These are phyloP conservation scores for Melanostigma gelatinosum DNA, from an alignment of 2,113 vertebrate species.

Conservation along the genomic window DNA sequence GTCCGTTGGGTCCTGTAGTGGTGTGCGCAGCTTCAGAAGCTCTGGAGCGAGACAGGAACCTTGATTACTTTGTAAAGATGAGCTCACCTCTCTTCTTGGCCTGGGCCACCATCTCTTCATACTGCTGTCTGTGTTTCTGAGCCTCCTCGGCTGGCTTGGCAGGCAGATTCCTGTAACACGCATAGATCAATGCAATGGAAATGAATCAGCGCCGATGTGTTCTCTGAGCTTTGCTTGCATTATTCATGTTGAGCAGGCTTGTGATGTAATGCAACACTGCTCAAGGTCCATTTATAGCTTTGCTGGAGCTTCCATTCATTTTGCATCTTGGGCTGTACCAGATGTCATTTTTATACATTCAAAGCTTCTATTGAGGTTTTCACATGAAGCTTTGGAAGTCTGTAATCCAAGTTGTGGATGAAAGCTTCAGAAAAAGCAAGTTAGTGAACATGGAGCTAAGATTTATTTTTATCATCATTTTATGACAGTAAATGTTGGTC, in stretches of 20 bases:
- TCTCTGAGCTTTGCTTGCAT: constrained; percentile 46
- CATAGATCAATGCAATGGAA: constrained; percentile 11
- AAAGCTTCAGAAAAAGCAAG: not conserved
- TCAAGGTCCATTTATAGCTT: not conserved
- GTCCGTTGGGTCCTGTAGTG: not conserved
- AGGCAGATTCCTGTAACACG: constrained; percentile 90
- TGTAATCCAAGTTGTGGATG: not conserved
- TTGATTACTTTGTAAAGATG: not conserved
- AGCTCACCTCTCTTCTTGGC: constrained; percentile 92
- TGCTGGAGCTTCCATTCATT: not conserved
- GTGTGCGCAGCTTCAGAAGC: not conserved
- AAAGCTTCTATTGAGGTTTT: too few species aligned
- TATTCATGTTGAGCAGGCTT: constrained; percentile 67
- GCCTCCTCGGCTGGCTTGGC: constrained; percentile 96
- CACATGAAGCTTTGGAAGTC: too few species aligned
- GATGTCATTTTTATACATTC: not conserved
- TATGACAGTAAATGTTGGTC: not conserved
- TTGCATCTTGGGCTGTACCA: not conserved
- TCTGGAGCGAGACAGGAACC: not conserved
- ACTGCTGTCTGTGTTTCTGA: constrained; percentile 93
- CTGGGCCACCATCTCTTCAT: constrained; percentile 97
- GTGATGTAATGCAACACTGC: not conserved
- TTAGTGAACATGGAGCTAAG: not conserved
- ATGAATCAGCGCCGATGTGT: constrained; percentile 2
- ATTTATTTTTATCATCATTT: not conserved